phyloP scores from a whole-genome alignment of 2,113 vertebrate genomes.

The Noturus placidus region DNA sequence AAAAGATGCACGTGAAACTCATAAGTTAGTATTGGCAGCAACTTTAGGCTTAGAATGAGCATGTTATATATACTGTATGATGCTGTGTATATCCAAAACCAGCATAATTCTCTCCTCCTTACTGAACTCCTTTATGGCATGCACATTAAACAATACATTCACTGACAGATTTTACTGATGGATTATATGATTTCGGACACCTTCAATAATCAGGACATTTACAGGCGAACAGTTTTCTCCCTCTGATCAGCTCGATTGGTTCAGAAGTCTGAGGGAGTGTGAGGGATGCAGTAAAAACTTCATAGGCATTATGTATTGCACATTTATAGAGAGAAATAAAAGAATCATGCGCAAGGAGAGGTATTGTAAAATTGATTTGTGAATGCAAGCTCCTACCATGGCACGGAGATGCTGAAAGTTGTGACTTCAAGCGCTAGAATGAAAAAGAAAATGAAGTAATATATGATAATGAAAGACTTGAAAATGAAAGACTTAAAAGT shows the following conservation, averaged over 20 bases:
- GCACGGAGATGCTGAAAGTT: slow-evolving; percentile 91
- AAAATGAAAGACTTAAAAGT: slow-evolving; percentile 59
- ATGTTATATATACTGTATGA: background rate
- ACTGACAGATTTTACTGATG: slow-evolving; percentile 23
- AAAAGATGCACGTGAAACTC: slow-evolving; percentile 15
- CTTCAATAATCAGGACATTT: slow-evolving; percentile 34
- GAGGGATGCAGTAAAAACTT: slow-evolving; percentile 28
- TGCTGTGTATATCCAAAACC: background rate
- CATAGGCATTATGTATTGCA: slow-evolving; percentile 26
- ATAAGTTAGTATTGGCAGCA: background rate
- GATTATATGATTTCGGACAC: slow-evolving; percentile 27
- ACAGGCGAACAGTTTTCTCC: background rate
- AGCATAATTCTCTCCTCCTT: slow-evolving; percentile 3
- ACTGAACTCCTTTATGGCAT: slow-evolving; percentile 4
- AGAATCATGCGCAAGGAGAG: slow-evolving; percentile 48
- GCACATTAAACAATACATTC: slow-evolving; percentile 5
- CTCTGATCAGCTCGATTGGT: slow-evolving; percentile 18
- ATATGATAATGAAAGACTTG: slow-evolving; percentile 58
- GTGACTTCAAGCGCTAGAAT: slow-evolving; percentile 98
- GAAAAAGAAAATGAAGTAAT: slow-evolving; percentile 80
- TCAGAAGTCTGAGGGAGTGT: slow-evolving; percentile 32
- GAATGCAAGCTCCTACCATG: slow-evolving; percentile 82
- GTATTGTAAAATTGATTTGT: slow-evolving; percentile 47
- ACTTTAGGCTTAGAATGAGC: background rate
- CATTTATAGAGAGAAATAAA: slow-evolving; percentile 45